A percentile compares a stretch with the other conserved stretches of the same genome.
phyloP scores from a whole-genome alignment of 2,113 vertebrate genomes.

The Saccopteryx leptura region DNA sequence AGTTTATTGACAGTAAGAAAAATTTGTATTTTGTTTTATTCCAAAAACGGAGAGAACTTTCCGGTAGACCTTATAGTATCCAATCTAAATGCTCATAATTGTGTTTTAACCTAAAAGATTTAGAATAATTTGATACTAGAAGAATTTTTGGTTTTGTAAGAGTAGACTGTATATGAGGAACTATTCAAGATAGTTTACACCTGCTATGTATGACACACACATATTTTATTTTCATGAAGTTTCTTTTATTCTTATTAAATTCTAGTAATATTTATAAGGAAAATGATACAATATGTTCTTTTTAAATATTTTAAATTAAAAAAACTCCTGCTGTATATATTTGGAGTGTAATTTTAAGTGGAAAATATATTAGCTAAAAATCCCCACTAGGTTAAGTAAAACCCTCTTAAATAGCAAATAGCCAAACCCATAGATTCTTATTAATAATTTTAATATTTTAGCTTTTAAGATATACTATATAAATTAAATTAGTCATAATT shows the following conservation, averaged over 20 bases:
- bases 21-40: no score
- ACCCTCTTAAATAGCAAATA: neutral
- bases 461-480: slow-evolving; percentile 37
- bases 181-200: neutral
- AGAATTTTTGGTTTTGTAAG: neutral
- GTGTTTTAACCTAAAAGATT: neutral
- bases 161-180: neutral
- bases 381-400: neutral
- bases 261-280: neutral
- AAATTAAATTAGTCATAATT: slow-evolving; percentile 23
- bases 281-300: neutral
- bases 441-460: slow-evolving; percentile 68
- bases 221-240: neutral
- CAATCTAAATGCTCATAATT: neutral
- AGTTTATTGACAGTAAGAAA: no score
- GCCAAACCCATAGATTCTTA: neutral
- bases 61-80: no score
- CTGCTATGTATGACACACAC: neutral
- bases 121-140: neutral
- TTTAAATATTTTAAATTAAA: neutral
- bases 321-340: slow-evolving; percentile 41
- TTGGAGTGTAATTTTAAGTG: slow-evolving; percentile 53
- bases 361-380: slow-evolving; percentile 62
- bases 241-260: neutral
- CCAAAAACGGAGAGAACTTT: no score